phyloP scores from a whole-genome alignment of 23 tunicate genomes.

The Aplidium turbinatum region DNA sequence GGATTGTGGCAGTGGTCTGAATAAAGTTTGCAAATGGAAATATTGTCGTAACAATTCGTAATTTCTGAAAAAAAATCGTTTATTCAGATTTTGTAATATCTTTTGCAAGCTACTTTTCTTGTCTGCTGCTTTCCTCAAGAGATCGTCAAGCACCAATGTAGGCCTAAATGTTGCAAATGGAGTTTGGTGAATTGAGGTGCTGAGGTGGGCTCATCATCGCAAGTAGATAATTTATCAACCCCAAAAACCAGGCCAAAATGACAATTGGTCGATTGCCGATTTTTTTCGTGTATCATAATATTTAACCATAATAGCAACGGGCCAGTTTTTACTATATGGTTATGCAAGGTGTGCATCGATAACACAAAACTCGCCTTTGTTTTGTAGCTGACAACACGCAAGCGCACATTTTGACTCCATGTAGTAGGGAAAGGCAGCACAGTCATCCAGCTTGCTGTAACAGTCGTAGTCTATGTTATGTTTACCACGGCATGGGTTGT shows the following conservation, averaged over 20 bases:
- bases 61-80: slow-evolving; percentile 52
- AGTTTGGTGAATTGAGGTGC: background rate
- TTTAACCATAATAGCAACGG: background rate
- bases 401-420: slow-evolving; percentile 24
- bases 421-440: slow-evolving; percentile 28
- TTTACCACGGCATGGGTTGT: slow-evolving; percentile 40
- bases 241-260: no score
- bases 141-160: no score
- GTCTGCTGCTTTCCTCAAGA: no score
- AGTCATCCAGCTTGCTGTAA: slow-evolving; percentile 22
- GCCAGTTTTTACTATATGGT: background rate
- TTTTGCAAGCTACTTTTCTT: no score
- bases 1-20: slow-evolving; percentile 2
- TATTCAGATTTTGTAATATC: no score
- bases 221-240: no score
- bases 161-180: background rate
- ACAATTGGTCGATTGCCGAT: background rate
- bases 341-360: no score
- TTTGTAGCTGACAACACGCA: slow-evolving; percentile 37
- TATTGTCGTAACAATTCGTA: slow-evolving; percentile 27
- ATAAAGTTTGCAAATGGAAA: slow-evolving; percentile 14
- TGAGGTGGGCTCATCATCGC: no score
- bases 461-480: slow-evolving; percentile 28
- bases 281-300: background rate
- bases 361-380: slow-evolving; percentile 20